Conservation (phyloP, 1,140 invertebrate genomes). For the Hyposmocoma kahamanoa region DNA sequence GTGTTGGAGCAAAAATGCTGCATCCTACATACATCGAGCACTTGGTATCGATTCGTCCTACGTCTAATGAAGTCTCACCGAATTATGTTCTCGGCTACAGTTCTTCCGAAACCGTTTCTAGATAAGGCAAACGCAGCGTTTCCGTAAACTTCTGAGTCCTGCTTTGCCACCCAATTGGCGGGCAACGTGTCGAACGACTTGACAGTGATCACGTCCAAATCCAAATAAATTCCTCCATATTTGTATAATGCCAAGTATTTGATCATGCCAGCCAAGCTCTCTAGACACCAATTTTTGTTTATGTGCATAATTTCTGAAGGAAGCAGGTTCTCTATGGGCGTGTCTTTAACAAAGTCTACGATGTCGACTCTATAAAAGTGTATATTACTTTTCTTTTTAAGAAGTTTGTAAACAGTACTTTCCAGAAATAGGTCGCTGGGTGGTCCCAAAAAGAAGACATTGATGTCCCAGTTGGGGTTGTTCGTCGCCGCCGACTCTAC, state of each 20-base stretch:
- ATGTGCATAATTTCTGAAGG: not conserved
- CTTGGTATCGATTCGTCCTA: not conserved
- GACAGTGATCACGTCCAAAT: constrained; percentile 83
- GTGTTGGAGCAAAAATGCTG: not conserved
- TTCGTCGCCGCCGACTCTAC: constrained; percentile 73
- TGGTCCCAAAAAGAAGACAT: constrained; percentile 57
- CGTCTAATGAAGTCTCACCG: not conserved
- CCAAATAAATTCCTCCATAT: constrained; percentile 85
- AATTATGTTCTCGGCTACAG: constrained; percentile 59
- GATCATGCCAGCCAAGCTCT: constrained; percentile 80
- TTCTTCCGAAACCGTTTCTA: constrained; percentile 71
- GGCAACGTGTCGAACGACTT: constrained; percentile 75
- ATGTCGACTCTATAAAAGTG: constrained; percentile 71
- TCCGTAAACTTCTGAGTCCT: constrained; percentile 75
- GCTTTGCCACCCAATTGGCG: constrained; percentile 79
- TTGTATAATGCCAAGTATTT: constrained; percentile 84
- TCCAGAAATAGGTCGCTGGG: constrained; percentile 2
- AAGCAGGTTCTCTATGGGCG: constrained; percentile 78
- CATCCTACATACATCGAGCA: not conserved
- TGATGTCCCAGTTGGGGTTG: constrained; percentile 65
- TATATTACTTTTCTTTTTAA: constrained; percentile 75
- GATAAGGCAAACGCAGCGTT: constrained; percentile 80
- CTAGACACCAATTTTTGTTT: constrained; percentile 63
- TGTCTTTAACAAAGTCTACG: constrained; percentile 73
- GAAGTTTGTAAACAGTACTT: constrained; percentile 6